Conservation (phyloP, 2,797 vertebrate genomes). For the Oreochromis mossambicus region DNA sequence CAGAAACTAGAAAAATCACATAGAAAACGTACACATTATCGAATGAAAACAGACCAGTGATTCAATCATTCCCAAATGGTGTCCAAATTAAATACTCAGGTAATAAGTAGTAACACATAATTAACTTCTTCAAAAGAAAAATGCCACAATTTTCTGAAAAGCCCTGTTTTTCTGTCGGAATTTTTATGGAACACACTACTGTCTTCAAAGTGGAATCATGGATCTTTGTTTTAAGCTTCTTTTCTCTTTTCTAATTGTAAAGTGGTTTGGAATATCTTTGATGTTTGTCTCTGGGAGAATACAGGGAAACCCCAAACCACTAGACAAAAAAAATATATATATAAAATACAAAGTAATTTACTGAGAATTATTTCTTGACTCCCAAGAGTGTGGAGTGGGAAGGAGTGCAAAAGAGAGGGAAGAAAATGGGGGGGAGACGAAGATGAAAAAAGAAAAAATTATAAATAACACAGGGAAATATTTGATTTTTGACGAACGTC, state of each 20-base stretch:
- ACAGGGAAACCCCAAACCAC: slow-evolving; percentile 50
- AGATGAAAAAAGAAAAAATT: neutral
- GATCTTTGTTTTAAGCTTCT: slow-evolving; percentile 54
- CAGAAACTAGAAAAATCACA: slow-evolving; percentile 20
- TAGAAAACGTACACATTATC: neutral
- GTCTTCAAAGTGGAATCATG: slow-evolving; percentile 55
- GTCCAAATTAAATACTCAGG: slow-evolving; percentile 44
- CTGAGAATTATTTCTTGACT: slow-evolving; percentile 25
- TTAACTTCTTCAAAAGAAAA: slow-evolving; percentile 45
- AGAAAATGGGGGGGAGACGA: neutral
- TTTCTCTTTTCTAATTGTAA: slow-evolving; percentile 57
- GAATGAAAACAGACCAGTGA: slow-evolving; percentile 10
- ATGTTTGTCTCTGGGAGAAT: slow-evolving; percentile 68
- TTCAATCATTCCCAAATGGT: slow-evolving; percentile 3
- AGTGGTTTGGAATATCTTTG: slow-evolving; percentile 67
- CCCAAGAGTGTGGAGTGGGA: neutral
- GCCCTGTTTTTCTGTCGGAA: slow-evolving; percentile 1
- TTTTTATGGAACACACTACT: slow-evolving; percentile 8
- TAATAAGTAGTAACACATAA: slow-evolving; percentile 41
- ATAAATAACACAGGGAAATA: neutral
- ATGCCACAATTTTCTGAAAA: slow-evolving; percentile 34
- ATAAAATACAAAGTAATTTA: slow-evolving; percentile 45
- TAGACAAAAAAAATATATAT: slow-evolving; percentile 19
- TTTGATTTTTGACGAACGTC: neutral
- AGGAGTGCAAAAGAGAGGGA: neutral